Percentiles rank a stretch among this genome's conserved stretches.
phyloP scores from a whole-genome alignment of 2,113 vertebrate genomes.

The Cyanistes caeruleus region DNA sequence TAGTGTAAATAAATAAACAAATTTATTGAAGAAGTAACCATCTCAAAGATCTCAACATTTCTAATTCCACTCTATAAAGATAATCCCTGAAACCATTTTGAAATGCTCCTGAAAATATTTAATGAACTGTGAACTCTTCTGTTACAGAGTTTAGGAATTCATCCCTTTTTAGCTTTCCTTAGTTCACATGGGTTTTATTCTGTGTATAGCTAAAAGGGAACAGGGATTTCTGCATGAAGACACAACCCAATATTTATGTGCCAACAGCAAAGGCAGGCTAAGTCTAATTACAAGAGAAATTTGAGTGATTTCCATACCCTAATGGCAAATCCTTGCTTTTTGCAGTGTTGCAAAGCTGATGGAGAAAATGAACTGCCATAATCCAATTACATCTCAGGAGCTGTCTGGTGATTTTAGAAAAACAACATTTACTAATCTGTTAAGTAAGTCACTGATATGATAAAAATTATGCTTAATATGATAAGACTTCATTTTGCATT shows the following conservation, averaged over 20 bases:
- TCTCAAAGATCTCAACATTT: neutral
- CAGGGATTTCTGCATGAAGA: neutral
- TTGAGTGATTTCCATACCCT: slow-evolving; percentile 4
- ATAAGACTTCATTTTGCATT: slow-evolving; percentile 27
- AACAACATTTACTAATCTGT: slow-evolving; percentile 27
- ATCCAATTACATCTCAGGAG: slow-evolving; percentile 16
- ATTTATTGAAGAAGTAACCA: neutral
- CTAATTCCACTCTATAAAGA: neutral
- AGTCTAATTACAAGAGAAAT: neutral
- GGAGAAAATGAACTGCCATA: slow-evolving; percentile 15
- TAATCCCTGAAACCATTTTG: neutral
- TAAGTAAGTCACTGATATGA: slow-evolving; percentile 27
- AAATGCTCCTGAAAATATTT: neutral
- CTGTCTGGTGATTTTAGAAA: slow-evolving; percentile 4
- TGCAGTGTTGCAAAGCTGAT: neutral
- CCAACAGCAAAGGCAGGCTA: neutral
- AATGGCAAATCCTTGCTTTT: neutral
- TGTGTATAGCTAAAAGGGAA: neutral
- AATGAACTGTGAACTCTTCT: neutral
- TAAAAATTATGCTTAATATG: slow-evolving; percentile 35
- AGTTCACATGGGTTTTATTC: neutral
- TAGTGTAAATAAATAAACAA: neutral
- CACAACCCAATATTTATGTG: neutral
- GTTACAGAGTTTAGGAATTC: neutral
- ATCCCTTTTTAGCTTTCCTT: neutral